Evolutionary conservation across 2,797 vertebrate genomes (phyloP), one percentile per base, ranked within the genome.

Genomic region (Bucorvus abyssinicus): DNA sequence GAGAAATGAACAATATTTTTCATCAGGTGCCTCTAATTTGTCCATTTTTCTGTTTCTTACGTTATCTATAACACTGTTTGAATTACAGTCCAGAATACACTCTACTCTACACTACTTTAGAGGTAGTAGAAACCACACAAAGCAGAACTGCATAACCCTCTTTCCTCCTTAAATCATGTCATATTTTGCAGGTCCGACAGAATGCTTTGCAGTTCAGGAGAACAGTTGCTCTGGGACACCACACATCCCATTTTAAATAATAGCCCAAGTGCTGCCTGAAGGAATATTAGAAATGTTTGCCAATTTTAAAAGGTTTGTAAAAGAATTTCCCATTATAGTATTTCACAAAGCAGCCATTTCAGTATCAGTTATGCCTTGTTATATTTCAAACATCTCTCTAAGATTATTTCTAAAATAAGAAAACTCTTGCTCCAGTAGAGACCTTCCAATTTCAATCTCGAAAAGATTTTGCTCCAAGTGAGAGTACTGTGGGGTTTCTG

Each of bases 171-270:
- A 96, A 96, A 96, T 93, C 55, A 95, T 89, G 96, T 96, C 64
- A 63, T 94, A 87, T 96, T 96, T 91, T 3, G 0, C 86, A 97
- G 90, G 93, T 96, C 95, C 94, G 89, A 68, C 84, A 91, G 90
- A 97, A 95, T 75, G 90, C 57, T 95, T 67, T 87, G 75, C 93
- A 96, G 92, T 91, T 95, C 81, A 85, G 64, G 85, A 91, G 94
- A 97, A 96, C 50, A 70, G 92, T 89, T 73, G 4, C 80, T 92
- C 68, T 57, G 89, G 83, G 95, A 94, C 85, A 75, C 69, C 96
- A 80, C 84, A 96, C 75, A 91, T 95, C 87, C 87, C 94, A 89
- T 96, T 95, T 94, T 95, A 96, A 97, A 94, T 96, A 97, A 97
- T 65, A 96, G 93, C 49, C 93, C 82, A 76, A 96, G 53, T 75